Conservation (phyloP, 1,140 invertebrate genomes). For the Sitobion miscanthi region DNA sequence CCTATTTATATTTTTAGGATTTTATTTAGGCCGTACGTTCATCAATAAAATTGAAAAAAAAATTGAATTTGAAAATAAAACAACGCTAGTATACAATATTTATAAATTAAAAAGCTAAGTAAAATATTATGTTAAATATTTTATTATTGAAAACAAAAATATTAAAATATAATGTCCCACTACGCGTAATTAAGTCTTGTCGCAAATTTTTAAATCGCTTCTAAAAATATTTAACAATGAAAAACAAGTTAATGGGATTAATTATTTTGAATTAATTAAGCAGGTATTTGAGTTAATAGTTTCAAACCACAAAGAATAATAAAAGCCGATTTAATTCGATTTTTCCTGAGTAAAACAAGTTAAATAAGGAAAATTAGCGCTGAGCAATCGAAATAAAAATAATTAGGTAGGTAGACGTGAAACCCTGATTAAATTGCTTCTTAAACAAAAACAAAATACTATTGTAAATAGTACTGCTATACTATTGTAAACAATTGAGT, state of each 20-base stretch:
- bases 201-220: background rate
- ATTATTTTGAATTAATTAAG: background rate
- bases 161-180: background rate
- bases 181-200: background rate
- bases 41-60: too few relatives aligned
- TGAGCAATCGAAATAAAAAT: background rate
- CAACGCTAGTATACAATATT: background rate
- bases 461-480: background rate
- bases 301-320: background rate
- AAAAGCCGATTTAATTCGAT: background rate
- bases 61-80: background rate
- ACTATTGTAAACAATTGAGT: background rate
- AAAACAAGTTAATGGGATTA: background rate
- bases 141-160: background rate
- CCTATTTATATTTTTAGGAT: background rate
- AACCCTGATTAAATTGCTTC: background rate
- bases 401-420: background rate
- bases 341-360: background rate
- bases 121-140: background rate
- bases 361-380: background rate
- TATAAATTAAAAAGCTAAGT: background rate
- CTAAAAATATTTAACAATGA: background rate
- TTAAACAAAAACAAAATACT: background rate
- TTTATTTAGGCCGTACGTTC: background rate
- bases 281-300: background rate